These are phyloP conservation scores for Chloroclystis v-ata DNA, from an alignment of 2,888 invertebrate genomes.

Conservation along the genomic window DNA sequence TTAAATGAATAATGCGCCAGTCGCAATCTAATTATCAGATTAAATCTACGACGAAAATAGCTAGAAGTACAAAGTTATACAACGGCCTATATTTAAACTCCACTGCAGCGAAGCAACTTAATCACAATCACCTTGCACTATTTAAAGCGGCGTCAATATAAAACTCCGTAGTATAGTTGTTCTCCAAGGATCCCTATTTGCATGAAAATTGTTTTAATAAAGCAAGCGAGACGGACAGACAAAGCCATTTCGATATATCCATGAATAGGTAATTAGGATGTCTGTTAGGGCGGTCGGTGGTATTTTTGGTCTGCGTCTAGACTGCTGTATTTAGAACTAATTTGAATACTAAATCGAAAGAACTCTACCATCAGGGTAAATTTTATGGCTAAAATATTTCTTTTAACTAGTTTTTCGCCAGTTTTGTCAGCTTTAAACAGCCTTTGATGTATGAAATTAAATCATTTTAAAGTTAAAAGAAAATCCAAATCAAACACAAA, in stretches of 20 bases:
- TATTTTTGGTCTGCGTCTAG: conserved; percentile 26
- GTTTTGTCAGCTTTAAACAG: no score
- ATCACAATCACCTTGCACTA: background rate
- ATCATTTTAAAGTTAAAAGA: no score
- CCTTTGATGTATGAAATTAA: no score
- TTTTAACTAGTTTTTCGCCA: no score
- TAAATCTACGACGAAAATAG: no score
- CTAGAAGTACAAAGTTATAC: no score
- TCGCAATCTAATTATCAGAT: no score
- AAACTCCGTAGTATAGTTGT: background rate
- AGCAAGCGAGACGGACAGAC: background rate
- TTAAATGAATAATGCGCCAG: no score
- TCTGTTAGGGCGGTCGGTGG: conserved; percentile 20
- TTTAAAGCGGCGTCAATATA: background rate
- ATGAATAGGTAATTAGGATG: conserved; percentile 13
- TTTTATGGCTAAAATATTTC: no score
- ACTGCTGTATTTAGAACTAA: conserved; percentile 3
- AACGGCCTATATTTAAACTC: no score
- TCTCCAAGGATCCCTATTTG: conserved; percentile 11
- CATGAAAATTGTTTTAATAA: conserved; percentile 7
- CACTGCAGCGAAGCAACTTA: no score
- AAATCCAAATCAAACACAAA: no score
- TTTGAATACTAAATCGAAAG: background rate
- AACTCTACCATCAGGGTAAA: background rate
- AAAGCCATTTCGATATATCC: conserved; percentile 11